Evolutionary conservation across 2,113 vertebrate genomes (phyloP).

Genomic region (Rhodinocichla rosea): DNA sequence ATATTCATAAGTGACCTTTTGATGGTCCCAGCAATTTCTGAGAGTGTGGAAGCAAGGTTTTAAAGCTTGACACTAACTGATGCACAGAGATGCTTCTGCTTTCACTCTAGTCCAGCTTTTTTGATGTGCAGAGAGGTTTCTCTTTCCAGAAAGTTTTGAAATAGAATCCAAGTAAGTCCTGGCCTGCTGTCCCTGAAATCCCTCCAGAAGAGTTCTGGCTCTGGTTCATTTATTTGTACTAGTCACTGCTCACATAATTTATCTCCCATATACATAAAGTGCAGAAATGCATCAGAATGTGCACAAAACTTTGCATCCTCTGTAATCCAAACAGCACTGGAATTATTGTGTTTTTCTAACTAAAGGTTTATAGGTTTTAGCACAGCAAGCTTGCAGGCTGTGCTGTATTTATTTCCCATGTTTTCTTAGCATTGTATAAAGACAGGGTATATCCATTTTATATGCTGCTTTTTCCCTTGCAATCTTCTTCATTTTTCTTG

Average conservation of each 20-base stretch:
- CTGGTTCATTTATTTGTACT: slow-evolving; percentile 38
- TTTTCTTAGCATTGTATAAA: neutral
- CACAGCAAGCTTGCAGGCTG: neutral
- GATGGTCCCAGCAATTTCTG: neutral
- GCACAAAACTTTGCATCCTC: neutral
- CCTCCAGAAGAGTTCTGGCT: slow-evolving; percentile 32
- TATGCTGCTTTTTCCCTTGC: neutral
- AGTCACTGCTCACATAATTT: neutral
- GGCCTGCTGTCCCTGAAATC: slow-evolving; percentile 44
- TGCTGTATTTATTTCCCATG: neutral
- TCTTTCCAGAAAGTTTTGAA: slow-evolving; percentile 57
- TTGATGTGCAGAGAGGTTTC: slow-evolving; percentile 17
- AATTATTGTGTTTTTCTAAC: neutral
- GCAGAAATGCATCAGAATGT: slow-evolving; percentile 4
- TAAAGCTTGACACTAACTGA: neutral
- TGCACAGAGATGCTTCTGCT: neutral
- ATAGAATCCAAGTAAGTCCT: slow-evolving; percentile 46
- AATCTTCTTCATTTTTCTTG: neutral
- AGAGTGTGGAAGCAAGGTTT: neutral
- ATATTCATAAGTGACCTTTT: neutral
- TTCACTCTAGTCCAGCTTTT: slow-evolving; percentile 11
- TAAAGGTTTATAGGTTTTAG: neutral
- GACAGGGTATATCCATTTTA: neutral
- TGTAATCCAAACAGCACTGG: neutral
- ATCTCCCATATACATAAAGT: slow-evolving; percentile 13